A percentile compares a stretch with the other conserved stretches of the same genome.
Evolutionary conservation across 2,797 vertebrate genomes (phyloP).

Genomic region (Intellagama lesueurii): DNA sequence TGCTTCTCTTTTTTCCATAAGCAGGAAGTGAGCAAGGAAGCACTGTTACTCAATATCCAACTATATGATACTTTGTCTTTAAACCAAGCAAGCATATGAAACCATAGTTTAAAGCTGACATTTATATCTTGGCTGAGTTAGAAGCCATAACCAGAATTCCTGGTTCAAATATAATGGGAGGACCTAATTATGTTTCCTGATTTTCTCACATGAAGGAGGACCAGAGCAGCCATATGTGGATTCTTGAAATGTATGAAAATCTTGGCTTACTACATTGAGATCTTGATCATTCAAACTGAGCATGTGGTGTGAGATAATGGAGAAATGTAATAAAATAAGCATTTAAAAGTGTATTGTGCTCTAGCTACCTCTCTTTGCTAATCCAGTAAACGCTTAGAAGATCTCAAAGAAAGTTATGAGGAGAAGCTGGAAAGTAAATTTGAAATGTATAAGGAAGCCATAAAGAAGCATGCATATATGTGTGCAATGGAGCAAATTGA

Average conservation of each 20-base stretch:
- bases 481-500: slow-evolving; percentile 87
- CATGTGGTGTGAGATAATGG: neutral
- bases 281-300: neutral
- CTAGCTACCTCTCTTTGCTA: neutral
- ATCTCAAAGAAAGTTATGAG: slow-evolving; percentile 88
- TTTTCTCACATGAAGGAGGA: neutral
- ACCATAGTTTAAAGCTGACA: neutral
- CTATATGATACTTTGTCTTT: neutral
- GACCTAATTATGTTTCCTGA: neutral
- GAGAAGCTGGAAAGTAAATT: slow-evolving; percentile 91
- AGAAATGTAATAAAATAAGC: neutral
- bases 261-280: neutral
- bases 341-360: neutral
- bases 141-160: neutral
- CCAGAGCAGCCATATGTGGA: neutral
- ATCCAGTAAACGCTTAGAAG: slow-evolving; percentile 84
- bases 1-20: no score
- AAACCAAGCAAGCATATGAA: neutral
- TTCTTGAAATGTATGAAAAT: neutral
- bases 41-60: neutral
- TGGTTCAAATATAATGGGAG: neutral
- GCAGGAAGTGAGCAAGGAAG: no score
- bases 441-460: slow-evolving; percentile 91
- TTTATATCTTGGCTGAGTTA: neutral
- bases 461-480: slow-evolving; percentile 90